Evolutionary conservation across 2,888 invertebrate species (phyloP).

Genomic region (Sarcophaga rosellei): DNA sequence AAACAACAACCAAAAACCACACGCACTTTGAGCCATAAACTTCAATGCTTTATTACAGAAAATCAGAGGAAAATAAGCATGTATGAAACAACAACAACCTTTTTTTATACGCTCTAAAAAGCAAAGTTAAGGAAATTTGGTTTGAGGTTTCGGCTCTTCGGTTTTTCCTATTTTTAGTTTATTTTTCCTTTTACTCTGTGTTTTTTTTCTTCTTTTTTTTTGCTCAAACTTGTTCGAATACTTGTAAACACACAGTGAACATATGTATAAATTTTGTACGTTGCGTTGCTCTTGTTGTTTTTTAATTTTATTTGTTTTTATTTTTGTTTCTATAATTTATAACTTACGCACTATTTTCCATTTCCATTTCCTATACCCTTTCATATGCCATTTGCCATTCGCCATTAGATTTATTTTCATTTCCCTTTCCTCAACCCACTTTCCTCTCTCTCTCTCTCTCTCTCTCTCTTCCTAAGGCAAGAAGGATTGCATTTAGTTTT

Average conservation of each 20-base stretch:
- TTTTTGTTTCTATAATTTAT: conserved; percentile 53
- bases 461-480: too few species aligned
- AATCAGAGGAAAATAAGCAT: conserved; percentile 43
- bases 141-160: conserved; percentile 47
- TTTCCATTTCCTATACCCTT: background rate
- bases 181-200: background rate
- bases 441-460: too few species aligned
- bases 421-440: background rate
- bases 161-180: background rate
- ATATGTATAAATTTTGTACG: background rate
- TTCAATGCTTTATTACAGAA: conserved; percentile 44
- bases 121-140: conserved; percentile 63
- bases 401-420: conserved; percentile 42
- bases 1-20: conserved; percentile 27
- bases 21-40: conserved; percentile 61
- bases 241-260: background rate
- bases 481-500: too few species aligned
- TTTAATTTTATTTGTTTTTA: conserved; percentile 12
- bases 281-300: too few species aligned
- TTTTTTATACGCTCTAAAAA: conserved; percentile 62
- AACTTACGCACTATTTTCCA: conserved; percentile 66
- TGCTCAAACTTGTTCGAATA: conserved; percentile 8
- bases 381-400: conserved; percentile 11
- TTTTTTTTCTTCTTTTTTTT: background rate
- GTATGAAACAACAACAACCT: conserved; percentile 65